Evolutionary conservation across 2,113 vertebrate species (phyloP).

Genomic region (Engystomops pustulosus): DNA sequence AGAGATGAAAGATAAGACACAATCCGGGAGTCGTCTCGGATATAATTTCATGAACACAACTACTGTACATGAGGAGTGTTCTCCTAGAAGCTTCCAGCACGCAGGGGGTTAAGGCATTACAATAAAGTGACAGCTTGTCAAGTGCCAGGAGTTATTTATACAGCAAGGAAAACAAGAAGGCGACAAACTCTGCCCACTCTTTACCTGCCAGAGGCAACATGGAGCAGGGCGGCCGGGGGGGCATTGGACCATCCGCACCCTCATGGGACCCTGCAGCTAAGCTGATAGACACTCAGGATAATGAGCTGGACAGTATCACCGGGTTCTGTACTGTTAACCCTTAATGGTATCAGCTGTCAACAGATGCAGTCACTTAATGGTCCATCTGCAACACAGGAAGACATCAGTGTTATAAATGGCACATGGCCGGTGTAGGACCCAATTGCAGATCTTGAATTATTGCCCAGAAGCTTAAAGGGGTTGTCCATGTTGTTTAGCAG

Average conservation of each 20-base stretch:
- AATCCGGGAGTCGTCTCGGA: neutral
- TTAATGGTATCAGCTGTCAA: neutral
- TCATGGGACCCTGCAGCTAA: neutral
- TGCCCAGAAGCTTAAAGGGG: too few relatives aligned
- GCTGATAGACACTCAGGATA: neutral
- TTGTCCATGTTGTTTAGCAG: too few relatives aligned
- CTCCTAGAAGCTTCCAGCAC: neutral
- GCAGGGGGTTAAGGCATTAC: conserved; percentile 30
- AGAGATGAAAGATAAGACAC: conserved; percentile 7
- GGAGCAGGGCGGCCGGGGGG: neutral
- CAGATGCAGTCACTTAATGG: too few relatives aligned
- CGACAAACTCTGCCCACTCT: conserved; percentile 4
- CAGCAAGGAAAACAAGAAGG: conserved; percentile 4
- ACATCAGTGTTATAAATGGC: too few relatives aligned
- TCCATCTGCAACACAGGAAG: too few relatives aligned
- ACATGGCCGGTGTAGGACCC: too few relatives aligned
- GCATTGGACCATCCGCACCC: conserved; percentile 1
- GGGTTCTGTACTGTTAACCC: neutral
- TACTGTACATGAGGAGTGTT: neutral
- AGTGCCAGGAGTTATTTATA: conserved; percentile 38
- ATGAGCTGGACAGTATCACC: neutral
- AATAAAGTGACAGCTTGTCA: conserved; percentile 37
- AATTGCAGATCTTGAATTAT: too few relatives aligned
- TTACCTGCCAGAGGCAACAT: conserved; percentile 19
- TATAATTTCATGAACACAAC: neutral